These are phyloP conservation scores for Hanleya hanleyi DNA, from an alignment of 2,888 invertebrate genomes.

Conservation along the genomic window DNA sequence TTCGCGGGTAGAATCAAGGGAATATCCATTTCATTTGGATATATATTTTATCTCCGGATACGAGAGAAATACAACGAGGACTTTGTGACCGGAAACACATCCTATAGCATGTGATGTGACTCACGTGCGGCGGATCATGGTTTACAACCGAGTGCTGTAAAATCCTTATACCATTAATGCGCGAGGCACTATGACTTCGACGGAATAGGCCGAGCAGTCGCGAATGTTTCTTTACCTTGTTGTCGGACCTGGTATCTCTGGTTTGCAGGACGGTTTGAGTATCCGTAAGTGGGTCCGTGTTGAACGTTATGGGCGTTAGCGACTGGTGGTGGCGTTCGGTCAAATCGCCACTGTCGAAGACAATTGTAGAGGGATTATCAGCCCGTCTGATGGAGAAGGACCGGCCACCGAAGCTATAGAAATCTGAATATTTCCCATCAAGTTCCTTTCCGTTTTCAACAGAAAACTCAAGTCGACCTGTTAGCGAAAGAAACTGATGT, in stretches of 20 bases:
- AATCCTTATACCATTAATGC: no score
- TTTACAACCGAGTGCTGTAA: no score
- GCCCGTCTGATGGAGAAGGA: constrained; percentile 35
- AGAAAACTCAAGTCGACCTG: constrained; percentile 27
- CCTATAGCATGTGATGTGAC: no score
- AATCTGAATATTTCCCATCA: constrained; percentile 15
- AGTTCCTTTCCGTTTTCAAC: constrained; percentile 26
- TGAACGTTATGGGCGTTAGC: constrained; percentile 29
- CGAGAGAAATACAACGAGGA: no score
- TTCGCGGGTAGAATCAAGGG: no score
- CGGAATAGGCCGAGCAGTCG: no score
- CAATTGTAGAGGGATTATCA: constrained; percentile 15
- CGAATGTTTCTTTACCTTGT: constrained; percentile 21
- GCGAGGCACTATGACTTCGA: no score
- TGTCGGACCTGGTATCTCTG: constrained; percentile 32
- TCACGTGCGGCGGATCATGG: no score
- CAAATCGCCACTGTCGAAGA: constrained; percentile 39
- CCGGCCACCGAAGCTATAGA: constrained; percentile 39
- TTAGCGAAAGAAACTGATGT: not conserved
- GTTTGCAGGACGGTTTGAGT: constrained; percentile 10
- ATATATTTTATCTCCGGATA: no score
- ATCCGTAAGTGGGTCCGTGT: constrained; percentile 12
- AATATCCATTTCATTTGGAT: no score
- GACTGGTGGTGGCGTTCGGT: constrained; percentile 20
- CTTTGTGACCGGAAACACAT: no score